phyloP scores from a whole-genome alignment of 1,140 invertebrate genomes.

The Leptinotarsa defecta region DNA sequence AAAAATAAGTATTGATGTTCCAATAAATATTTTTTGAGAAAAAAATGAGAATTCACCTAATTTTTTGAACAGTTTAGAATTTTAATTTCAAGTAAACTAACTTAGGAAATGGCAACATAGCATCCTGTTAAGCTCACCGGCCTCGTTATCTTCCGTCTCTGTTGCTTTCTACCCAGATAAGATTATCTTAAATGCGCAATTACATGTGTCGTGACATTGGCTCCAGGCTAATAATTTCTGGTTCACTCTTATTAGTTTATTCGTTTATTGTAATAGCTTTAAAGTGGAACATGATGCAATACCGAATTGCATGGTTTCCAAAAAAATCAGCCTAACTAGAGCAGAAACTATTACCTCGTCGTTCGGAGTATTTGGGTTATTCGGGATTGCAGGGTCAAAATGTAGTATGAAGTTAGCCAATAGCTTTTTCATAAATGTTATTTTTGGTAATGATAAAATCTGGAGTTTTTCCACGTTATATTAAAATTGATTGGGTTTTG shows the following conservation, averaged over 20 bases:
- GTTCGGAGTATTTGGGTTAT: neutral
- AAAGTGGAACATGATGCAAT: constrained; percentile 8
- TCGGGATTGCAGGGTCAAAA: neutral
- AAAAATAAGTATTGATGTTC: too few species aligned
- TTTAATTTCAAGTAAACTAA: neutral
- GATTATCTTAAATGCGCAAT: constrained; percentile 46
- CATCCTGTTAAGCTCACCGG: constrained; percentile 26
- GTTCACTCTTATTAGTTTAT: constrained; percentile 4
- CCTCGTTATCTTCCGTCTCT: constrained; percentile 34
- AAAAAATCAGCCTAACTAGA: neutral
- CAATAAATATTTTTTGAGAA: too few species aligned
- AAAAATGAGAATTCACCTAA: too few species aligned
- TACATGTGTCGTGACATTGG: constrained; percentile 46
- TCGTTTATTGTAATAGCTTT: constrained; percentile 4
- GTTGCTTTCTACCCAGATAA: constrained; percentile 30
- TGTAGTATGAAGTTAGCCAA: too few species aligned
- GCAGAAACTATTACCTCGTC: neutral
- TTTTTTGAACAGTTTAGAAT: too few species aligned
- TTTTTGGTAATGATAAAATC: too few species aligned
- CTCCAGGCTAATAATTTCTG: constrained; percentile 4
- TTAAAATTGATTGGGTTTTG: too few species aligned
- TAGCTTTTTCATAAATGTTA: too few species aligned
- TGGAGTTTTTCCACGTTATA: too few species aligned
- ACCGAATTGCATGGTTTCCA: neutral
- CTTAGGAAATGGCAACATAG: neutral